phyloP scores from a whole-genome alignment of 1,140 invertebrate genomes.

The Eriosoma lanigerum region DNA sequence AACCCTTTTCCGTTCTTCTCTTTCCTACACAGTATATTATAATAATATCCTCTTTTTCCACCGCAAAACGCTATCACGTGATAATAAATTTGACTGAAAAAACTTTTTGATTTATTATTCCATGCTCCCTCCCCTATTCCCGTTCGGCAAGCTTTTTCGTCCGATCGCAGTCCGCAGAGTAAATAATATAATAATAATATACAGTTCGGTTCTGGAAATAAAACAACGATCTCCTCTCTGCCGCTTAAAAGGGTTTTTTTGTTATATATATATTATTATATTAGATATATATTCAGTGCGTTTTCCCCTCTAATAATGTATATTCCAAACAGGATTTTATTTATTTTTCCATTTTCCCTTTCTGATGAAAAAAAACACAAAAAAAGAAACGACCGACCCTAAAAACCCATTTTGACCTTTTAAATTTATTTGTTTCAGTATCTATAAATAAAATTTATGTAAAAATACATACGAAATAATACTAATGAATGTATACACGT shows the following conservation, averaged over 20 bases:
- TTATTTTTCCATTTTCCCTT: constrained; percentile 37
- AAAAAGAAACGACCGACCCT: constrained; percentile 10
- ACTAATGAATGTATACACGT: constrained; percentile 3
- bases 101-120: constrained; percentile 49
- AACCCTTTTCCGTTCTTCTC: not conserved
- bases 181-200: too few relatives aligned
- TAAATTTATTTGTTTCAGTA: constrained; percentile 21
- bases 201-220: constrained; percentile 20
- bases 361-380: not conserved
- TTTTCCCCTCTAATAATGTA: constrained; percentile 9
- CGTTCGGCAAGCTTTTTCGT: not conserved
- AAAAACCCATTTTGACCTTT: constrained; percentile 33
- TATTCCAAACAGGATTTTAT: constrained; percentile 18
- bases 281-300: too few relatives aligned
- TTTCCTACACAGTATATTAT: not conserved
- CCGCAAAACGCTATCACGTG: constrained; percentile 39
- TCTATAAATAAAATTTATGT: too few relatives aligned
- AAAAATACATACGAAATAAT: not conserved
- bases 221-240: constrained; percentile 14
- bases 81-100: constrained; percentile 47
- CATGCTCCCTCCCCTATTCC: not conserved
- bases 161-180: not conserved
- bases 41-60: constrained; percentile 6
- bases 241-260: not conserved
- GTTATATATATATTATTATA: not conserved